A percentile compares a stretch with the other conserved stretches of the same genome.
phyloP scores from a whole-genome alignment of 1,140 invertebrate species.

The Geopemphigus sp. region DNA sequence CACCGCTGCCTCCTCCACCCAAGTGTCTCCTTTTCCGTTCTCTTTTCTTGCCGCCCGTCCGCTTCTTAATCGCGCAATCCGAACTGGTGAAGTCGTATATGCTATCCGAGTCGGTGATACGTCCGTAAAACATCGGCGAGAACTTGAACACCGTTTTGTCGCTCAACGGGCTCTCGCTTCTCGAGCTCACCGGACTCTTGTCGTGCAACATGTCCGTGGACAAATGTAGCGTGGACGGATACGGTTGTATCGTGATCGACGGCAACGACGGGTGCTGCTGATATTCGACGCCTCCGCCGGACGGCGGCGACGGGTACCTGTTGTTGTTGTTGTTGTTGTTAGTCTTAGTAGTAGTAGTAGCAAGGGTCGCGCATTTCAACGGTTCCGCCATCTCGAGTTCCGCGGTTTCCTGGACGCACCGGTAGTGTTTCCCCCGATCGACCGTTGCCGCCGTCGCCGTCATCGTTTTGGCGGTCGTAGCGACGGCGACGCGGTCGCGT shows the following conservation, averaged over 20 bases:
- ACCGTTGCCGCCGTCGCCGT: too few relatives aligned
- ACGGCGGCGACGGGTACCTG: background rate
- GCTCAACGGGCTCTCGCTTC: slow-evolving; percentile 73
- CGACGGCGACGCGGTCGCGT: slow-evolving; percentile 55
- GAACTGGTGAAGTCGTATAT: slow-evolving; percentile 70
- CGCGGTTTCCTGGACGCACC: slow-evolving; percentile 51
- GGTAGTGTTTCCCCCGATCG: slow-evolving; percentile 48
- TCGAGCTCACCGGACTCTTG: slow-evolving; percentile 68
- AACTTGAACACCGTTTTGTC: slow-evolving; percentile 66
- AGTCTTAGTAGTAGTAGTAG: too few relatives aligned
- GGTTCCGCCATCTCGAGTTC: slow-evolving; percentile 50
- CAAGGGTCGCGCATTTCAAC: too few relatives aligned
- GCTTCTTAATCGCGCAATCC: slow-evolving; percentile 58
- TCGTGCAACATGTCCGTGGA: background rate
- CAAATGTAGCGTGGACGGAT: slow-evolving; percentile 53
- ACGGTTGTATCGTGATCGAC: slow-evolving; percentile 58
- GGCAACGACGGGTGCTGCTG: slow-evolving; percentile 57
- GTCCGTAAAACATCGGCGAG: slow-evolving; percentile 69
- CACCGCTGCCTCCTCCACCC: slow-evolving; percentile 45
- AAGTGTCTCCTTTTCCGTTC: slow-evolving; percentile 50
- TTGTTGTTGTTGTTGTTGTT: too few relatives aligned
- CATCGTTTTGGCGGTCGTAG: too few relatives aligned
- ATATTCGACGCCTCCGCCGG: background rate
- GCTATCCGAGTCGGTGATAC: slow-evolving; percentile 71
- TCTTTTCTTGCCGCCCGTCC: slow-evolving; percentile 51